phyloP scores from a whole-genome alignment of 2,888 invertebrate genomes.

The Lymantria dispar region DNA sequence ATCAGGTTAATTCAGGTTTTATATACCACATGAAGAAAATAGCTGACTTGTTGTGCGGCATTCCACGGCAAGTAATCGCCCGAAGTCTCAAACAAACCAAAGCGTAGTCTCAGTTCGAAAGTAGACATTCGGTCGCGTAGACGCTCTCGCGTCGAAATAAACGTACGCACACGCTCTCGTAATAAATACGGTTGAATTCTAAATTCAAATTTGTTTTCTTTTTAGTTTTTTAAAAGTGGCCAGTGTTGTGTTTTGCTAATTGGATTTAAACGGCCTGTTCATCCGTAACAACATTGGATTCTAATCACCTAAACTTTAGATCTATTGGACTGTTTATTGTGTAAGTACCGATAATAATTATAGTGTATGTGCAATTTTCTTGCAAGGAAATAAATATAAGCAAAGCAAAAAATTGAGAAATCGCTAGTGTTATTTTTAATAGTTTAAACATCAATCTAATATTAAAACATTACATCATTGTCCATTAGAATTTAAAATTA shows the following conservation, averaged over 20 bases:
- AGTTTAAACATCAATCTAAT: too few species aligned
- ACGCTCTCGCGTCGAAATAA: slow-evolving; percentile 51
- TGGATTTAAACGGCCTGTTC: slow-evolving; percentile 53
- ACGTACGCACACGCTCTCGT: slow-evolving; percentile 47
- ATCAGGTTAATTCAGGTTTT: slow-evolving; percentile 62
- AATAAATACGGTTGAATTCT: slow-evolving; percentile 50
- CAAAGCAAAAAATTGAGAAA: too few species aligned
- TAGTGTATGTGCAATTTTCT: too few species aligned
- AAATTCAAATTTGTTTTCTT: slow-evolving; percentile 44
- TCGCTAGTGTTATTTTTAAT: too few species aligned
- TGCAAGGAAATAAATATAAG: too few species aligned
- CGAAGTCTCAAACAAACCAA: slow-evolving; percentile 23
- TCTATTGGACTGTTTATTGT: slow-evolving; percentile 62
- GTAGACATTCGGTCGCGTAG: slow-evolving; percentile 62
- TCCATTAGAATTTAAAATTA: too few species aligned
- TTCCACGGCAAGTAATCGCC: slow-evolving; percentile 50
- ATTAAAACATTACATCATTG: too few species aligned
- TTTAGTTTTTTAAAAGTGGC: slow-evolving; percentile 48
- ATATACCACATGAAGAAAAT: slow-evolving; percentile 54
- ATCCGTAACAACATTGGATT: slow-evolving; percentile 48
- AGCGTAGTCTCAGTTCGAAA: slow-evolving; percentile 65
- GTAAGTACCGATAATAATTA: slow-evolving; percentile 46
- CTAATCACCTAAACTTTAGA: slow-evolving; percentile 31
- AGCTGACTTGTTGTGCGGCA: slow-evolving; percentile 65
- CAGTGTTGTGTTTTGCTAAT: slow-evolving; percentile 59